Conservation (phyloP, 2,888 invertebrate genomes). For the Malacosoma neustria region DNA sequence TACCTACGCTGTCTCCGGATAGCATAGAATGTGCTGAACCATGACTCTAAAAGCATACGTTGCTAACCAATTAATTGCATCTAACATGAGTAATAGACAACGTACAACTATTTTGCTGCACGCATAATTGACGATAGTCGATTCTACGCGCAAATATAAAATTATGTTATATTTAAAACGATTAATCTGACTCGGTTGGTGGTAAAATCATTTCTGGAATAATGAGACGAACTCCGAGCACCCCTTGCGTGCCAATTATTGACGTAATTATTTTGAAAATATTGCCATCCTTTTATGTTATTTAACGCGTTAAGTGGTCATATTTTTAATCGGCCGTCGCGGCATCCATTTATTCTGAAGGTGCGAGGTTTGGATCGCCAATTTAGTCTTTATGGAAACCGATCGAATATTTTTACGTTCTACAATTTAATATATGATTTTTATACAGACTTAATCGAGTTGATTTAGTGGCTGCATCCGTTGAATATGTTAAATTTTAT, state of each 20-base stretch:
- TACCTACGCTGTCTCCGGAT: no score
- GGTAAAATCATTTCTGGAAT: slow-evolving; percentile 61
- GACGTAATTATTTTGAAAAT: slow-evolving; percentile 72
- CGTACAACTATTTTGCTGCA: slow-evolving; percentile 59
- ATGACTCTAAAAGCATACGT: no score
- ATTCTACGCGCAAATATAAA: slow-evolving; percentile 47
- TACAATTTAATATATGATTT: not conserved
- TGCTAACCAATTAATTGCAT: no score
- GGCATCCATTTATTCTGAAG: slow-evolving; percentile 38
- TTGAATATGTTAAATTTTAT: not conserved
- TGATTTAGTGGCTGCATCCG: not conserved
- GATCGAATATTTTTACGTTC: not conserved
- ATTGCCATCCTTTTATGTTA: slow-evolving; percentile 59
- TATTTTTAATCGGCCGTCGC: slow-evolving; percentile 52
- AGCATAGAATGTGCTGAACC: no score
- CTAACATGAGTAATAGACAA: slow-evolving; percentile 58
- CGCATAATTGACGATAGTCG: slow-evolving; percentile 63
- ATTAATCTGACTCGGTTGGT: slow-evolving; percentile 70
- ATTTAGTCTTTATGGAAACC: slow-evolving; percentile 39
- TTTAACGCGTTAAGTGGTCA: slow-evolving; percentile 55
- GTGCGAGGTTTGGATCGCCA: slow-evolving; percentile 46
- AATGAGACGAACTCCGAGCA: slow-evolving; percentile 55
- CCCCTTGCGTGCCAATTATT: slow-evolving; percentile 69
- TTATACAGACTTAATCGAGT: not conserved
- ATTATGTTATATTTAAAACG: slow-evolving; percentile 69